Percentiles rank a stretch among this genome's conserved stretches.
These are phyloP conservation scores for Gadopsis marmoratus DNA, from an alignment of 2,797 vertebrate genomes.

Conservation along the genomic window DNA sequence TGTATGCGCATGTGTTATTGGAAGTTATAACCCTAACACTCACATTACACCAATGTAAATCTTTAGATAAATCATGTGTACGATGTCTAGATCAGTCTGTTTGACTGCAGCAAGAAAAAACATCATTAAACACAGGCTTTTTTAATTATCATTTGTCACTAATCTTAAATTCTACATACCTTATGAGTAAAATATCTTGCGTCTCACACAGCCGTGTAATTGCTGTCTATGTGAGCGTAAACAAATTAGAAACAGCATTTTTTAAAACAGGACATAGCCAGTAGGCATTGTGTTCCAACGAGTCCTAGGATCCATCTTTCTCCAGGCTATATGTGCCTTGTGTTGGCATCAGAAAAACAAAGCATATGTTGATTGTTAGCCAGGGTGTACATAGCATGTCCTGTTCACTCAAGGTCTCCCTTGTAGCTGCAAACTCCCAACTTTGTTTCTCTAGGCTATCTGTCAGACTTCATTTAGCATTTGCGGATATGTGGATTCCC, in stretches of 20 bases:
- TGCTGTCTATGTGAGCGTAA: slow-evolving; percentile 73
- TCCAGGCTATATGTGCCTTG: slow-evolving; percentile 89
- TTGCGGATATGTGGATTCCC: slow-evolving; percentile 91
- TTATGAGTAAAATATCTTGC: slow-evolving; percentile 36
- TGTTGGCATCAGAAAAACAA: slow-evolving; percentile 91
- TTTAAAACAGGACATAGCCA: slow-evolving; percentile 80
- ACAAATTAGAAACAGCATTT: slow-evolving; percentile 78
- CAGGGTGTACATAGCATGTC: slow-evolving; percentile 96
- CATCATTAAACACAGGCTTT: background rate
- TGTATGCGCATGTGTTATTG: background rate
- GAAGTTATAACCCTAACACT: background rate
- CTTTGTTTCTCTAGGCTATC: slow-evolving; percentile 98
- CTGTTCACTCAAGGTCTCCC: slow-evolving; percentile 97
- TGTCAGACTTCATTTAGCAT: slow-evolving; percentile 99
- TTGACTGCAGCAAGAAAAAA: background rate
- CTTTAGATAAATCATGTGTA: background rate
- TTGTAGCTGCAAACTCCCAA: slow-evolving; percentile 94
- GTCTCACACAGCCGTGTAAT: slow-evolving; percentile 65
- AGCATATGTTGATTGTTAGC: slow-evolving; percentile 99
- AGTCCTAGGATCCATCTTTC: slow-evolving; percentile 86
- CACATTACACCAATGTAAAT: slow-evolving; percentile 4
- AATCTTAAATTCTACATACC: slow-evolving; percentile 21
- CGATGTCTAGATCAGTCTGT: slow-evolving; percentile 1
- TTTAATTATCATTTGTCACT: slow-evolving; percentile 16
- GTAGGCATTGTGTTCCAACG: slow-evolving; percentile 83